Conservation (phyloP, 2,888 invertebrate species). For the Xanthia togata region DNA sequence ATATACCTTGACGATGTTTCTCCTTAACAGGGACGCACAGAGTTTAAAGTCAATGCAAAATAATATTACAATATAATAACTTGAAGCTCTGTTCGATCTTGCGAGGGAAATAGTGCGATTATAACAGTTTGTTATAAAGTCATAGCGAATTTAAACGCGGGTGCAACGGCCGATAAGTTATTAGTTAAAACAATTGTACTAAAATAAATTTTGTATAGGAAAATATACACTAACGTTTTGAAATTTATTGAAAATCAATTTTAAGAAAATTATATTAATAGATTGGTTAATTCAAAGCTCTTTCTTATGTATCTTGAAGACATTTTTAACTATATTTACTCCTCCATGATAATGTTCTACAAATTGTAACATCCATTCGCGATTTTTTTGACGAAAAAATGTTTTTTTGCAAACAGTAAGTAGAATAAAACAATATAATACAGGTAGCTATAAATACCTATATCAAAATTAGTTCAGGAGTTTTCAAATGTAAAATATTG, state of each 20-base stretch:
- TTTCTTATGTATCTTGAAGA: constrained; percentile 7
- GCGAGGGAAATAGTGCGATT: neutral
- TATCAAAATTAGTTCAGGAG: constrained; percentile 12
- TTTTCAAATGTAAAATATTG: constrained; percentile 26
- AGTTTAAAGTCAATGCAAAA: neutral
- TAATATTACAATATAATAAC: neutral
- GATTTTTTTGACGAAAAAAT: constrained; percentile 16
- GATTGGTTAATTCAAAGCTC: constrained; percentile 12
- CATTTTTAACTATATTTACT: constrained; percentile 34
- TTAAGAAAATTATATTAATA: constrained; percentile 5
- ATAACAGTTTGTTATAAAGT: constrained; percentile 17
- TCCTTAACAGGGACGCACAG: neutral
- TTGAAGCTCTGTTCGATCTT: constrained; percentile 24
- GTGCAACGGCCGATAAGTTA: constrained; percentile 53
- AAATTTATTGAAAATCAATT: constrained; percentile 19
- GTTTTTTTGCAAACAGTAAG: neutral
- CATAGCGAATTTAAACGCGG: constrained; percentile 57
- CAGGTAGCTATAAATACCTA: constrained; percentile 26
- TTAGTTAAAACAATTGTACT: constrained; percentile 57
- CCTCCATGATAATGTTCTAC: constrained; percentile 2
- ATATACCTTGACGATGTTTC: constrained; percentile 6
- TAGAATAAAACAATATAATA: neutral
- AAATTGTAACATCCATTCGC: constrained; percentile 5
- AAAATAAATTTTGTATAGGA: constrained; percentile 55
- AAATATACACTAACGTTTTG: constrained; percentile 52